Percentiles rank a stretch among this genome's conserved stretches.
Conservation (phyloP, 2,888 invertebrate genomes). For the Philopedon plagiatum region DNA sequence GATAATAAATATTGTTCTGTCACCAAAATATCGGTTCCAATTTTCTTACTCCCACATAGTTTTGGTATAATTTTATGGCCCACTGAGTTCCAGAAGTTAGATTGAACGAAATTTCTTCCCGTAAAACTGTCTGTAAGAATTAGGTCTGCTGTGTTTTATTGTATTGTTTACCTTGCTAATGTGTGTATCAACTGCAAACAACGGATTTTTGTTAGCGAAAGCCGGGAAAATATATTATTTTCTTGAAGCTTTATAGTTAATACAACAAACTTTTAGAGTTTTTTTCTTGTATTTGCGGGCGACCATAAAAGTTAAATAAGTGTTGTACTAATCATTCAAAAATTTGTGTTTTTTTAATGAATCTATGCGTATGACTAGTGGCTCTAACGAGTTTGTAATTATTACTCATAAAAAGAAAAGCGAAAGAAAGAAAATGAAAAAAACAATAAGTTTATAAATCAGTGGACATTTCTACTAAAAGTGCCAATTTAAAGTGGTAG, state of each 20-base stretch:
- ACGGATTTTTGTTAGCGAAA: background rate
- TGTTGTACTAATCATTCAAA: no score
- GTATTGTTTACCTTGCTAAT: conserved; percentile 34
- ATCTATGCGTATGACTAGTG: no score
- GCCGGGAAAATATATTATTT: background rate
- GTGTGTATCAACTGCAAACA: conserved; percentile 21
- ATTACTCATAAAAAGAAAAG: no score
- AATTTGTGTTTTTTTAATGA: no score
- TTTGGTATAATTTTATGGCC: conserved; percentile 6
- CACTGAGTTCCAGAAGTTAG: background rate
- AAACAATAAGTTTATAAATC: no score
- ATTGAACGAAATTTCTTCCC: background rate
- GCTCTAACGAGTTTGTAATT: no score
- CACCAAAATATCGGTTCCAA: background rate
- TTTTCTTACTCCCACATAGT: background rate
- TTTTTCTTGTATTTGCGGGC: no score
- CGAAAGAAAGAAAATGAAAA: no score
- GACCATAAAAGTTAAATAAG: no score
- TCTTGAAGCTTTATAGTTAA: background rate
- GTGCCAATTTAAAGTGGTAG: no score
- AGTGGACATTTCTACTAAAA: no score
- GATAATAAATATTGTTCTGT: background rate
- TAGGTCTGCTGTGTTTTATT: conserved; percentile 33
- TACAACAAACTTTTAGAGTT: background rate
- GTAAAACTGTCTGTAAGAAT: conserved; percentile 19